Evolutionary conservation across 2,888 invertebrate species (phyloP).

Genomic region (Aricia artaxerxes): DNA sequence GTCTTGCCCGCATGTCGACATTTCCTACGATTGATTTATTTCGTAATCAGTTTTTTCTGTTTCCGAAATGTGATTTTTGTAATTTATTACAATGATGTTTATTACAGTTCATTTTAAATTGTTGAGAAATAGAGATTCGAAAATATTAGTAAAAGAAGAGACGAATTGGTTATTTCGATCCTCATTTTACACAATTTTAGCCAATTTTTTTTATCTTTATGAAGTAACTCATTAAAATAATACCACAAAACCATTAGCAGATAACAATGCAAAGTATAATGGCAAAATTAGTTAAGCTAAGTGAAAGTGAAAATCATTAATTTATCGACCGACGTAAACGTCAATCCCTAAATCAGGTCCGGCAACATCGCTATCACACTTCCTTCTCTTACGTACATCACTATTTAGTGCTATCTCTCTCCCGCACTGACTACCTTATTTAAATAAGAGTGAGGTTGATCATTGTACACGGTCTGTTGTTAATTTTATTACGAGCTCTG

Average conservation of each 20-base stretch:
- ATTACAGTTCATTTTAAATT: neutral
- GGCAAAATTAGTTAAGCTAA: neutral
- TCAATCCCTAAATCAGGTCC: constrained; percentile 64
- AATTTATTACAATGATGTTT: neutral
- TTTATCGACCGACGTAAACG: constrained; percentile 46
- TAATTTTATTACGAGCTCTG: constrained; percentile 53
- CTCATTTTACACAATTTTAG: too few species aligned
- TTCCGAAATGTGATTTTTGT: neutral
- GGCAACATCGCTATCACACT: constrained; percentile 62
- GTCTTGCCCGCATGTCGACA: neutral
- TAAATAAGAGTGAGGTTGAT: constrained; percentile 74
- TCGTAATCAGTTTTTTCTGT: neutral
- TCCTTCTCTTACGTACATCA: constrained; percentile 60
- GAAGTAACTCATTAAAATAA: neutral
- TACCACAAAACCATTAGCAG: neutral
- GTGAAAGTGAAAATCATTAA: constrained; percentile 4
- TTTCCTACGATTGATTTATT: neutral
- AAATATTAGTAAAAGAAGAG: too few species aligned
- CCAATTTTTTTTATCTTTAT: too few species aligned
- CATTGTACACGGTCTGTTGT: constrained; percentile 40
- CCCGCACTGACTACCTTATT: constrained; percentile 75
- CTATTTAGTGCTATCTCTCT: constrained; percentile 56
- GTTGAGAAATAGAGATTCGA: too few species aligned
- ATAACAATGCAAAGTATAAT: neutral
- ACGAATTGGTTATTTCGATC: too few species aligned